phyloP scores from a whole-genome alignment of 2,888 invertebrate species.

The Agrenia bidenticulata region DNA sequence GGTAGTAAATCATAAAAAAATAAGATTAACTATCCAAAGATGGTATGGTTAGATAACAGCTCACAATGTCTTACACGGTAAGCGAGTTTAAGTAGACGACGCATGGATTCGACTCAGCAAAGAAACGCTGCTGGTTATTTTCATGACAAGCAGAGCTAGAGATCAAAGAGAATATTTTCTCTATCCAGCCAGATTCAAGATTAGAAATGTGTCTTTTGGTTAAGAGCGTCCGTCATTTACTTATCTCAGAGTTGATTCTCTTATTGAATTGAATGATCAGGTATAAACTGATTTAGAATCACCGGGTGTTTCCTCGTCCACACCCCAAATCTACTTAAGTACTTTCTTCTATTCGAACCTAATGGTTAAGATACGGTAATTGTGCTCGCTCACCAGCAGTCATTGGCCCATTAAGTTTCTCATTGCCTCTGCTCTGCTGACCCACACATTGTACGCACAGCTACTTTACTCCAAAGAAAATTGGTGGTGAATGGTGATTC shows the following conservation, averaged over 20 bases:
- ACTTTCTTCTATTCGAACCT: slow-evolving; percentile 1
- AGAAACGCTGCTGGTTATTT: no score
- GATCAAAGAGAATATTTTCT: no score
- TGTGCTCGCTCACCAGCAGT: slow-evolving; percentile 1
- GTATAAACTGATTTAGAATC: slow-evolving; percentile 34
- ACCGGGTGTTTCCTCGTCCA: slow-evolving; percentile 36
- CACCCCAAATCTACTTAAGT: slow-evolving; percentile 22
- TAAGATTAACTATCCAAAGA: slow-evolving; percentile 30
- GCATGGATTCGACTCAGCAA: no score
- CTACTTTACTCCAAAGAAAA: no score
- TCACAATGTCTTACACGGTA: slow-evolving; percentile 16
- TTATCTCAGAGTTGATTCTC: slow-evolving; percentile 3
- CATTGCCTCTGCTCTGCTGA: no score
- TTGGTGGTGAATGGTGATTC: no score
- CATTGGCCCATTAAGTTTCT: no score
- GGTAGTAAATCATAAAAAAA: slow-evolving; percentile 19
- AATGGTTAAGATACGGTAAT: background rate
- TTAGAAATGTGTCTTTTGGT: no score
- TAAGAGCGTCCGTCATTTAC: background rate
- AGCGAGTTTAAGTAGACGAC: no score
- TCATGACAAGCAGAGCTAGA: no score
- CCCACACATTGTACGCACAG: no score
- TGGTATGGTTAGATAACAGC: slow-evolving; percentile 19
- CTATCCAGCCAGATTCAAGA: no score
- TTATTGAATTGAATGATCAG: slow-evolving; percentile 29